A percentile compares a stretch with the other conserved stretches of the same genome.
These are phyloP conservation scores for Tyrannus savana DNA, from an alignment of 2,113 vertebrate species.

Conservation along the genomic window DNA sequence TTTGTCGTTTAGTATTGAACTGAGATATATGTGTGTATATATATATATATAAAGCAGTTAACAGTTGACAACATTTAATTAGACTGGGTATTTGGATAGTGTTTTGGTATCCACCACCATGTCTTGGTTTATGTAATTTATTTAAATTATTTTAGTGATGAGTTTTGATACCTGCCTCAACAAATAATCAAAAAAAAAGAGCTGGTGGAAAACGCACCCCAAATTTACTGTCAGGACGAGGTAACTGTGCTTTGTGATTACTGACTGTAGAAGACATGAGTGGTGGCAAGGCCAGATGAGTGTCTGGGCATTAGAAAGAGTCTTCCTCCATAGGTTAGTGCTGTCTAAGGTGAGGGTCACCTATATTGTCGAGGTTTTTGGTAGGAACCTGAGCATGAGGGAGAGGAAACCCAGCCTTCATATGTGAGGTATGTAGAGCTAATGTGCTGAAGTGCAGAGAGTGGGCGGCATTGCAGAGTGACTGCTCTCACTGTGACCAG, in stretches of 20 bases:
- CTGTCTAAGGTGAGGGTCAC: not conserved
- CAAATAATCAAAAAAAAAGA: not conserved
- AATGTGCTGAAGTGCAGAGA: not conserved
- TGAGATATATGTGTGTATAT: not conserved
- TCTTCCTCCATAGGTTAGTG: not conserved
- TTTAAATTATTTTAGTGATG: not conserved
- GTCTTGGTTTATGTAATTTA: not conserved
- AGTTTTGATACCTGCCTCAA: not conserved
- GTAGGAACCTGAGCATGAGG: not conserved
- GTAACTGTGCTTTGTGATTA: not conserved
- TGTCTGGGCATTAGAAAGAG: not conserved
- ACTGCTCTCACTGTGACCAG: not conserved
- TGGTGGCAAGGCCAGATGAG: not conserved
- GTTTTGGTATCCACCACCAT: not conserved
- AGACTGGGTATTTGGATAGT: not conserved
- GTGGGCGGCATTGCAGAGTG: accelerated
- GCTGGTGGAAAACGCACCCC: not conserved
- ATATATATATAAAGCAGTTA: not conserved
- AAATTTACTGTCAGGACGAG: not conserved
- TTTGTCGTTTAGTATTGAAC: not conserved
- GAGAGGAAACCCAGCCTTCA: not conserved
- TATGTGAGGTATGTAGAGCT: accelerated
- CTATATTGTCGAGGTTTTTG: not conserved
- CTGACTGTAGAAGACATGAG: not conserved
- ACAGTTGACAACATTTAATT: not conserved